A percentile compares a stretch with the other conserved stretches of the same genome.
Conservation (phyloP, 2,888 invertebrate species). For the Rotaria sp. region DNA sequence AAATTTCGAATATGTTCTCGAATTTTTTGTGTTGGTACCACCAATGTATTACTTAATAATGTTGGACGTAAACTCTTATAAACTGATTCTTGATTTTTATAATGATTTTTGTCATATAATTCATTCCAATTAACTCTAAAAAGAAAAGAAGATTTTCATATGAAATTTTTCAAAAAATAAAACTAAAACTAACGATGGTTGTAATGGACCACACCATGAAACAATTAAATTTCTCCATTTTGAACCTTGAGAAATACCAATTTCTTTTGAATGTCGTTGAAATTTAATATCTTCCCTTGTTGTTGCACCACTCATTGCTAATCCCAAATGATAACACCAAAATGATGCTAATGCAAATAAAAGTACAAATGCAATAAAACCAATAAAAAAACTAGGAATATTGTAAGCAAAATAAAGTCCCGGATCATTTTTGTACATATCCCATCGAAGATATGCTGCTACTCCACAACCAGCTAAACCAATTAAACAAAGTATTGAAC, state of each 20-base stretch:
- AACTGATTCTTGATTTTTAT: neutral
- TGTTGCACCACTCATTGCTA: neutral
- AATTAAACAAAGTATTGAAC: neutral
- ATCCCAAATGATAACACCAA: neutral
- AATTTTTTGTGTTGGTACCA: neutral
- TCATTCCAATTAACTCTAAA: neutral
- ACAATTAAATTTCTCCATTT: neutral
- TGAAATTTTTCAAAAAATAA: neutral
- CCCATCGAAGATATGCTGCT: slow-evolving; percentile 13
- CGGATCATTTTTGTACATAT: neutral
- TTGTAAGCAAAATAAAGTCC: neutral
- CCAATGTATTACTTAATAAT: neutral
- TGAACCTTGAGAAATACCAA: neutral
- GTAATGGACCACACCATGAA: neutral
- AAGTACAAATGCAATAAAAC: neutral
- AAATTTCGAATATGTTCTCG: neutral
- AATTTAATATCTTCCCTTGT: slow-evolving; percentile 8
- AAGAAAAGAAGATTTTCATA: neutral
- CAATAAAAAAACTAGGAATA: slow-evolving; percentile 1
- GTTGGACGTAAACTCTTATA: slow-evolving; percentile 3
- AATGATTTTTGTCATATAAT: neutral
- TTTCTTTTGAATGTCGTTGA: neutral
- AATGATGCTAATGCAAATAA: neutral
- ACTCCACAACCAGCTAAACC: neutral
- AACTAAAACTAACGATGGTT: neutral